Evolutionary conservation across 2,888 invertebrate species (phyloP), one percentile per base, ranked within the genome.

Genomic region (Dynastes hyllus): DNA sequence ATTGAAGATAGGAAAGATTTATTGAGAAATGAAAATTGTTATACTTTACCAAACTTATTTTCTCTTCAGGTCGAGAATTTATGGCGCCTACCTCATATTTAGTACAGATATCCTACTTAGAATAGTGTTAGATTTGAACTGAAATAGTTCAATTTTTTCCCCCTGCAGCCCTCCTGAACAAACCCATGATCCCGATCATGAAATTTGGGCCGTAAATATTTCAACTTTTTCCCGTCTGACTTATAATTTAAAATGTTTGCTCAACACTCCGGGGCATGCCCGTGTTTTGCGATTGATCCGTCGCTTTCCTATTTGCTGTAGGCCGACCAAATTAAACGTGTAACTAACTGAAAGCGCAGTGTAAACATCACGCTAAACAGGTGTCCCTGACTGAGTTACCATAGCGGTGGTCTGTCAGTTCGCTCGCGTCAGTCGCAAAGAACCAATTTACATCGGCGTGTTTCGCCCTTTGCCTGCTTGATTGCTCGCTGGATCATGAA

Each of bases 401-500:
- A 0, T 29, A 29, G 29, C 29, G 22, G 29, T 61, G 6, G 27
- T 6, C 29, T n/a, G 55, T 55, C 1, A 13, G 55, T 55, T 4
- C n/a, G 65, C 9, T n/a, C 51, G n/a, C 70, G 27, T 32, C 71
- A n/a, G n/a, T 71, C 16, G 71, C 71, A 40, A 71, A 58, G 71
- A 71, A 55, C 71, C 55, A 71, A 71, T 71, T 71, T 71, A 71
- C 71, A 71, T 71, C 37, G 71, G 55, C 55, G 55, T 58, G 71
- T 71, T 71, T 71, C 32, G 71, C 37, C 71, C 71, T 71, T 71
- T 71, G 71, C 71, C 71, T 40, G 58, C 37, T 58, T 71, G 71
- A 71, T 71, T 71, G 71, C 40, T 37, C 71, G 37, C n/a, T 11
- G 55, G 58, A 55, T 71, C 71, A 71, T 71, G 71, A 71, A 71